Percentiles rank a stretch among this genome's conserved stretches.
Evolutionary conservation across 2,888 invertebrate genomes (phyloP).

Genomic region (Standfussiana lucernea): DNA sequence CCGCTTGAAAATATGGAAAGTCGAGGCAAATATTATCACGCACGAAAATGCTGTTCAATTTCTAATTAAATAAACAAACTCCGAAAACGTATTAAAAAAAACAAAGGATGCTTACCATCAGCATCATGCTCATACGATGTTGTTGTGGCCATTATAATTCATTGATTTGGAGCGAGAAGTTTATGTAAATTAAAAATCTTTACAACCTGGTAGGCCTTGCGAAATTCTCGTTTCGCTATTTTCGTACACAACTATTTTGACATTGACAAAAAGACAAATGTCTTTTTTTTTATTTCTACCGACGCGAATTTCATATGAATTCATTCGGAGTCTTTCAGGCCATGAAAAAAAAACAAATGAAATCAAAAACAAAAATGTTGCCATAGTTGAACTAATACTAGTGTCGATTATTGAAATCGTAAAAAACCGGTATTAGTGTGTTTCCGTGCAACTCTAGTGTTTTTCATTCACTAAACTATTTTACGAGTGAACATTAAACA

Average conservation of each 20-base stretch:
- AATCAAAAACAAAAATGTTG: conserved; percentile 31
- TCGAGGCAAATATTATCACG: conserved; percentile 64
- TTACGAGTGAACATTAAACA: conserved; percentile 32
- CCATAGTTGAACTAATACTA: background rate
- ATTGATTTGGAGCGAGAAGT: conserved; percentile 60
- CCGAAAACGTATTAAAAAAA: conserved; percentile 22
- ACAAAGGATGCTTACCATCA: conserved; percentile 79
- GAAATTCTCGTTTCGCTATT: conserved; percentile 72
- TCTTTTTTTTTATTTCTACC: conserved; percentile 37
- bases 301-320: background rate
- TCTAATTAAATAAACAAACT: conserved; percentile 51
- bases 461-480: conserved; percentile 1
- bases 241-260: conserved; percentile 76
- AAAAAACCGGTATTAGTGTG: conserved; percentile 42
- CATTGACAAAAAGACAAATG: conserved; percentile 60
- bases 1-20: conserved; percentile 66
- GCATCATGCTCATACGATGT: conserved; percentile 86
- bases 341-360: conserved; percentile 31
- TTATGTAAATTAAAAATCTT: conserved; percentile 52
- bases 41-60: conserved; percentile 58
- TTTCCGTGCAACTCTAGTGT: conserved; percentile 28
- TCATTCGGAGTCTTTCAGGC: conserved; percentile 47
- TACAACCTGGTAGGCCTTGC: conserved; percentile 58
- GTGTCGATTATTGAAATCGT: background rate
- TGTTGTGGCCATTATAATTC: conserved; percentile 84